Evolutionary conservation across 2,888 invertebrate species (phyloP).

Genomic region (Cistogaster globosa): DNA sequence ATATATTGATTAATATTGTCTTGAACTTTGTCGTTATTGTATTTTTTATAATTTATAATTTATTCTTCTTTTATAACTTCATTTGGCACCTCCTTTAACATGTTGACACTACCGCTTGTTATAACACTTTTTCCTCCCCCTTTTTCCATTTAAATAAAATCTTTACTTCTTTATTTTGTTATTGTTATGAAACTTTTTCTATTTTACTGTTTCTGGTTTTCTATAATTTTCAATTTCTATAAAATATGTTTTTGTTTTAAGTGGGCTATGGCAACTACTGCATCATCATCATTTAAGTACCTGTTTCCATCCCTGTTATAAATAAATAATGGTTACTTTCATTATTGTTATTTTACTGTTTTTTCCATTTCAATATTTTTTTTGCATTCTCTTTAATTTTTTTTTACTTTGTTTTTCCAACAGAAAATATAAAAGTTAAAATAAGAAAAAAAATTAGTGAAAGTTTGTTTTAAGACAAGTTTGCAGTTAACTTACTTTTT

Average conservation of each 20-base stretch:
- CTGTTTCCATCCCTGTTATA: slow-evolving; percentile 1
- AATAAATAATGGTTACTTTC: slow-evolving; percentile 27
- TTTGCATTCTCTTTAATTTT: neutral
- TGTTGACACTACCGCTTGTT: slow-evolving; percentile 55
- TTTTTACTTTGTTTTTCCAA: neutral
- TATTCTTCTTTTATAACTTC: slow-evolving; percentile 22
- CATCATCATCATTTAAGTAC: slow-evolving; percentile 11
- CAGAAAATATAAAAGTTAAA: slow-evolving; percentile 4
- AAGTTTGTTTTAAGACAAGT: slow-evolving; percentile 1
- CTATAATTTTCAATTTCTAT: slow-evolving; percentile 15
- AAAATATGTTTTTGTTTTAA: neutral
- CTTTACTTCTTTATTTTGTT: slow-evolving; percentile 21
- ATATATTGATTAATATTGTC: slow-evolving; percentile 16
- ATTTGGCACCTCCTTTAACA: slow-evolving; percentile 46
- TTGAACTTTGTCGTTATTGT: neutral
- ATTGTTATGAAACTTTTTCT: slow-evolving; percentile 46
- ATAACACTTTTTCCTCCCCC: neutral
- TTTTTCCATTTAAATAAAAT: slow-evolving; percentile 3
- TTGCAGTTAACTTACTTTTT: neutral
- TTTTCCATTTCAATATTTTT: slow-evolving; percentile 34
- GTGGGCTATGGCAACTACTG: neutral
- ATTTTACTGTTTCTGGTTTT: slow-evolving; percentile 1
- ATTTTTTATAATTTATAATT: too few species aligned
- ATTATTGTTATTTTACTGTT: slow-evolving; percentile 37
- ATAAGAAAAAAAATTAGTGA: neutral